Percentiles rank a stretch among this genome's conserved stretches.
These are phyloP conservation scores for Junonia oenone DNA, from an alignment of 2,888 invertebrate species.

Conservation along the genomic window DNA sequence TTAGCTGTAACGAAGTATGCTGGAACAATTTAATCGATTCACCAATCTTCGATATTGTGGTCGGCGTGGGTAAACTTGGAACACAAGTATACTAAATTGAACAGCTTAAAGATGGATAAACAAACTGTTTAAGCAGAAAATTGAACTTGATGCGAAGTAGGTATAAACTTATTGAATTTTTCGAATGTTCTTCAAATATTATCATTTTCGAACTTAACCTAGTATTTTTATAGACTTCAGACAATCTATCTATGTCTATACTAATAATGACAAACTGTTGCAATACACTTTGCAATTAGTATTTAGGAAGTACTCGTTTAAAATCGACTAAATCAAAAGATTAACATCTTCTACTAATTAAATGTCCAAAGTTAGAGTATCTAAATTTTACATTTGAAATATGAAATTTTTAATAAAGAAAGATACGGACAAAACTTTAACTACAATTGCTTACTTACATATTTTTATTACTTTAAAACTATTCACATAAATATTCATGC, in stretches of 20 bases:
- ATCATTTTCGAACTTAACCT: too few species aligned
- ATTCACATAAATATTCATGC: constrained; percentile 10
- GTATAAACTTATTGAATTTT: too few species aligned
- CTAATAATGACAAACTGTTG: too few species aligned
- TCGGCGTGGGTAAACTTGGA: constrained; percentile 5
- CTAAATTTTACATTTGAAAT: too few species aligned
- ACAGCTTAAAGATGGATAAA: not conserved
- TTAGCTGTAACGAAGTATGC: constrained; percentile 10
- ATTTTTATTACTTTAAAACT: not conserved
- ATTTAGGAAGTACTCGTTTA: too few species aligned
- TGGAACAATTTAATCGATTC: constrained; percentile 14
- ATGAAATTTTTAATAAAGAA: not conserved
- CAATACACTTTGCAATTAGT: too few species aligned
- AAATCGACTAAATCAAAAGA: too few species aligned
- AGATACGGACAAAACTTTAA: not conserved
- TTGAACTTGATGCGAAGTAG: not conserved
- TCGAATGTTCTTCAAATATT: too few species aligned
- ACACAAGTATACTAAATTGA: not conserved
- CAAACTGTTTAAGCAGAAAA: not conserved
- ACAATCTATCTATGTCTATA: too few species aligned
- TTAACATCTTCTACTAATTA: too few species aligned
- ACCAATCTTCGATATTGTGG: constrained; percentile 5
- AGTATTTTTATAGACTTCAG: too few species aligned
- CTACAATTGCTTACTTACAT: not conserved
- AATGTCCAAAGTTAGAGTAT: too few species aligned